These are phyloP conservation scores for Ptychadena robeensis DNA, from an alignment of 2,797 vertebrate species.

Conservation along the genomic window DNA sequence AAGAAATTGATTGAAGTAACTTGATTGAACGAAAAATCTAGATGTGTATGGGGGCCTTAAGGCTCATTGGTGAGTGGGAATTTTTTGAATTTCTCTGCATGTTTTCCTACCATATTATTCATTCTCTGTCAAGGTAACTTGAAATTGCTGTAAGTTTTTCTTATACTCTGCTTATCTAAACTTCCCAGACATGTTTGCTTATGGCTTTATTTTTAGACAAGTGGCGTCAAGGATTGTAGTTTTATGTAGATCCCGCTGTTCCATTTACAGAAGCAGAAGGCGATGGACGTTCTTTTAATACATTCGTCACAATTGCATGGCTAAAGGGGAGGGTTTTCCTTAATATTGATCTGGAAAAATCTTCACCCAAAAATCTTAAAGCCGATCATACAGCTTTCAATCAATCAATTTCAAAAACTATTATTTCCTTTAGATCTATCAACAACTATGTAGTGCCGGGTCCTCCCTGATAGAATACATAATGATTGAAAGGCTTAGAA, in stretches of 20 bases:
- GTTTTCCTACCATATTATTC: slow-evolving; percentile 2
- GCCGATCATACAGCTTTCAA: background rate
- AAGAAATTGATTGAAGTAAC: no score
- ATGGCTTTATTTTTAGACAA: background rate
- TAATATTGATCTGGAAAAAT: background rate
- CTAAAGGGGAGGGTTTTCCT: background rate
- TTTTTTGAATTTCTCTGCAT: background rate
- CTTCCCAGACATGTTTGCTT: slow-evolving; percentile 12
- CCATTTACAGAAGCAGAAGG: background rate
- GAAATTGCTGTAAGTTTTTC: background rate
- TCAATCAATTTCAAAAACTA: background rate
- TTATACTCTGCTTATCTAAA: slow-evolving; percentile 12
- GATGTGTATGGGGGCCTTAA: no score
- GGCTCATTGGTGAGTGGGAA: background rate
- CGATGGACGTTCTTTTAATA: background rate
- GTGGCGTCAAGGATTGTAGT: background rate
- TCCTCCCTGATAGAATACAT: no score
- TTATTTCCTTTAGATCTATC: no score
- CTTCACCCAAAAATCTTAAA: background rate
- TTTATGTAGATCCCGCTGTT: background rate
- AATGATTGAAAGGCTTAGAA: no score
- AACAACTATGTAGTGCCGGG: no score
- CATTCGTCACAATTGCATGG: background rate
- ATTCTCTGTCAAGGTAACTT: background rate
- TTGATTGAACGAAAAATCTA: no score